phyloP scores from a whole-genome alignment of 2,113 vertebrate genomes.

The Cephalophus harveyi region DNA sequence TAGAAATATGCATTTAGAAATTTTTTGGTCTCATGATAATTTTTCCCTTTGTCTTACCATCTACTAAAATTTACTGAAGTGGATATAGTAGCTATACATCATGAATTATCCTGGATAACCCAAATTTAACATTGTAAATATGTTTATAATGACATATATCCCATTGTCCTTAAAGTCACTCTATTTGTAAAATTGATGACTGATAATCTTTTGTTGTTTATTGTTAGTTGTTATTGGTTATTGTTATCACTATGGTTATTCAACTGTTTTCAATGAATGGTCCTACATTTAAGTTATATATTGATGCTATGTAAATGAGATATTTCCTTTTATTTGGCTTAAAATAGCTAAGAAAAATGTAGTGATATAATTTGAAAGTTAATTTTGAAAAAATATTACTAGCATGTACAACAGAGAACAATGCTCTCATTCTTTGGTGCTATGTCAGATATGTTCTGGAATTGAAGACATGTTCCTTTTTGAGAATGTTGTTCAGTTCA shows the following conservation, averaged over 20 bases:
- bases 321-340: neutral
- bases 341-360: neutral
- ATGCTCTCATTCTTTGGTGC: fast-evolving
- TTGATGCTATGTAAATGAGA: neutral
- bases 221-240: neutral
- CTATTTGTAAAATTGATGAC: neutral
- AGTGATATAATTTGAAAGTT: neutral
- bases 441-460: neutral
- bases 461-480: neutral
- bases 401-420: neutral
- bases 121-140: neutral
- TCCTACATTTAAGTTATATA: neutral
- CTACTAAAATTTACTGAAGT: neutral
- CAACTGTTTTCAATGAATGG: neutral
- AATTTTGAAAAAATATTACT: neutral
- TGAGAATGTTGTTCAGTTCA: neutral
- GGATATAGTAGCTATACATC: neutral
- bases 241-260: neutral
- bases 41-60: neutral
- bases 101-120: neutral
- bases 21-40: neutral
- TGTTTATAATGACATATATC: neutral
- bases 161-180: neutral
- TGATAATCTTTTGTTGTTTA: neutral
- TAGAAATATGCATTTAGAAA: neutral